Evolutionary conservation across 23 tunicate species (phyloP), one percentile per base, ranked within the genome.

Genomic region (Diplosoma virens): DNA sequence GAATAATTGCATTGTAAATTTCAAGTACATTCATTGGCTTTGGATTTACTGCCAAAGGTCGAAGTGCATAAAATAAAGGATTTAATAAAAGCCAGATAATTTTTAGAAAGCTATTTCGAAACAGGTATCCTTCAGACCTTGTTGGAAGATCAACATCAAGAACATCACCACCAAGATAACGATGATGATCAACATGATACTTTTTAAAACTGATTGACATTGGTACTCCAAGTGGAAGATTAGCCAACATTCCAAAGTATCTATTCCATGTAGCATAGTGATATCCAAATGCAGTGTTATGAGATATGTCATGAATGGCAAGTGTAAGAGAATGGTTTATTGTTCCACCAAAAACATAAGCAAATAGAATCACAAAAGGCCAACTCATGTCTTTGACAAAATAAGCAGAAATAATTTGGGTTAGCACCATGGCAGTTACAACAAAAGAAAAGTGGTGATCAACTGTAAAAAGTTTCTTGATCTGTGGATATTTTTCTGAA

Each of bases 161-260:
- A 4, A 66, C 80, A 75, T 94, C 99, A 9, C 99, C 99, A 0
- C 90, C 99, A 24, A 94, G 64, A 67, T 85, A 94, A 11, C 99
- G 78, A 71, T 92, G 97, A 30, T 93, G 93, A 56, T 87, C 98
- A 36, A 93, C 81, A 60, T 93, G 98, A 73, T 93, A 93, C 45
- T 93, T 93, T 58, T 93, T 93, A 52, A 93, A 93, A 32, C 93
- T 80, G 31, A 93, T 86, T 2, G 98, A 93, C 88, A 86, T 81
- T 30, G 98, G 98, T 25, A 86, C 98, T 26, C 94, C 94, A 56
- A 93, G 52, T 9, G 98, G 98, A 23, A 93, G 52, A 58, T 93
- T 93, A 16, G 98, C 98, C 27, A 93, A 46, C 93, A 93, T 86
- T 28, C 98, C 98, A 77, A 93, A 93, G 56, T 93, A 93, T 3